A percentile compares a stretch with the other conserved stretches of the same genome.
These are phyloP conservation scores for Gephyroberyx darwinii DNA, from an alignment of 2,797 vertebrate genomes.

Conservation along the genomic window DNA sequence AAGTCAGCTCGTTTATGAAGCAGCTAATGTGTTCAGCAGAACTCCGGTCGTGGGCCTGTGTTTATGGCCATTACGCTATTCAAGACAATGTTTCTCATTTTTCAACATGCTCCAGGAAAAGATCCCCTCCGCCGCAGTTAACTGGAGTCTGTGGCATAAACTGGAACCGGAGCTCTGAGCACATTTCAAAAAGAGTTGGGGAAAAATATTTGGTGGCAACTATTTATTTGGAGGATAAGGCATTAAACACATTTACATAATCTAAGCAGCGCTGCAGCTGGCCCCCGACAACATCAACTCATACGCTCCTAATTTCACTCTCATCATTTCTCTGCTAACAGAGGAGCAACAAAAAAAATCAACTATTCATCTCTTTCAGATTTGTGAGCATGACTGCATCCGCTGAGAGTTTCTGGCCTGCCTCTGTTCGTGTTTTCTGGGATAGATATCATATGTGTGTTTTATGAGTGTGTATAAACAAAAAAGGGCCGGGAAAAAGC, in stretches of 20 bases:
- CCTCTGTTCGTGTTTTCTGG: conserved; percentile 58
- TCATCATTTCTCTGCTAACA: conserved; percentile 60
- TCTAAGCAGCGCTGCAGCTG: conserved; percentile 64
- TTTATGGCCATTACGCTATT: conserved; percentile 55
- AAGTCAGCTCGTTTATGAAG: conserved; percentile 73
- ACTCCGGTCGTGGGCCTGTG: conserved; percentile 54
- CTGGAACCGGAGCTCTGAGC: conserved; percentile 35
- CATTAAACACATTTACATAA: conserved; percentile 75
- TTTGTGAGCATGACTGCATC: conserved; percentile 61
- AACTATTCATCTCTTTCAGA: conserved; percentile 59
- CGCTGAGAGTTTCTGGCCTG: conserved; percentile 47
- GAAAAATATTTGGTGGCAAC: conserved; percentile 52
- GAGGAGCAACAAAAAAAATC: conserved; percentile 53
- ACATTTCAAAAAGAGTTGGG: conserved; percentile 39
- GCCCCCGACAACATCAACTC: conserved; percentile 60
- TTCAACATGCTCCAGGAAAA: conserved; percentile 54
- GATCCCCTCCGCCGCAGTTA: conserved; percentile 42
- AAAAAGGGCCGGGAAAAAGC: conserved; percentile 39
- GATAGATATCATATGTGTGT: conserved; percentile 58
- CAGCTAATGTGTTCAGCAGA: conserved; percentile 68
- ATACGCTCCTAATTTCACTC: conserved; percentile 62
- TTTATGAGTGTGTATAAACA: conserved; percentile 62
- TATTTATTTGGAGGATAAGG: conserved; percentile 71
- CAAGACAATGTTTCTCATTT: conserved; percentile 62
- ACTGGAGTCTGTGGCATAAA: conserved; percentile 36